These are phyloP conservation scores for Poeciliopsis turneri DNA, from an alignment of 2,797 vertebrate species.

Conservation along the genomic window DNA sequence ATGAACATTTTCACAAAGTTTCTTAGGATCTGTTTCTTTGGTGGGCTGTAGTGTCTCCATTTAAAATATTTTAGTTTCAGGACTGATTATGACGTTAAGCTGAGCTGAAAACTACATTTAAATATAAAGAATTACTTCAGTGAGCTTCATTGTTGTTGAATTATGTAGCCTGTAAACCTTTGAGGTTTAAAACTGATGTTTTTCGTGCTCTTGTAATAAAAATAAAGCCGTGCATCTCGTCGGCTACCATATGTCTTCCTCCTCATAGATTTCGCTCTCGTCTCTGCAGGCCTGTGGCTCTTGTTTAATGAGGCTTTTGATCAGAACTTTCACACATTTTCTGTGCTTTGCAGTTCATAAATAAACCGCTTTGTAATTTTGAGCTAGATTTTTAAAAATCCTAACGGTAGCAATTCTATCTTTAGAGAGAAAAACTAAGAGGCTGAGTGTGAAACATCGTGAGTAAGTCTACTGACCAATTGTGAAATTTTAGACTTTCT, in stretches of 20 bases:
- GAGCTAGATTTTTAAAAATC: not conserved
- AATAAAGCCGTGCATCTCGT: conserved; percentile 13
- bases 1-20: not conserved
- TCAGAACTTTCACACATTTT: conserved; percentile 6
- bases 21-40: not conserved
- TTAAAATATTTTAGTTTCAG: not conserved
- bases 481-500: conserved; percentile 44
- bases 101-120: conserved; percentile 12
- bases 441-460: not conserved
- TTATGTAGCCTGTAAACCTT: not conserved
- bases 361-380: not conserved
- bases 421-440: not conserved
- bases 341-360: not conserved
- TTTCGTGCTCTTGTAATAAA: conserved; percentile 20
- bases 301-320: conserved; percentile 10
- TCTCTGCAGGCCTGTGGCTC: conserved; percentile 7
- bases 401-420: not conserved
- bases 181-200: conserved; percentile 7
- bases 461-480: conserved; percentile 25
- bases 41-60: not conserved
- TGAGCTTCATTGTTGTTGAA: not conserved
- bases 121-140: conserved; percentile 2
- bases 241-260: conserved; percentile 5
- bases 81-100: not conserved
- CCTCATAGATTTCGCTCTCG: conserved; percentile 14